Evolutionary conservation across 1,140 invertebrate genomes (phyloP).

Genomic region (Apis laboriosa): DNA sequence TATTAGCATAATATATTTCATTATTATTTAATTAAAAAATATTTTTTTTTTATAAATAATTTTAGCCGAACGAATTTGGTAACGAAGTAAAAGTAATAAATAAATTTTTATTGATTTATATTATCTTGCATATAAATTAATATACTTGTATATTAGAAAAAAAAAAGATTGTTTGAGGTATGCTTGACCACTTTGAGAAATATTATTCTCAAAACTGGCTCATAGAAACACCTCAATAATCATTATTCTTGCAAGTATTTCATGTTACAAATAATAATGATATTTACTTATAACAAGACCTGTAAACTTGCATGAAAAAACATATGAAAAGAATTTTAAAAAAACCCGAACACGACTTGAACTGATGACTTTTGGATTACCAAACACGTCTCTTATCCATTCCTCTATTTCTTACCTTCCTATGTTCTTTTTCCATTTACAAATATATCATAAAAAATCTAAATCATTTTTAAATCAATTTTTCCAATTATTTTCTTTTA

Average conservation of each 20-base stretch:
- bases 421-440: not conserved
- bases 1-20: not conserved
- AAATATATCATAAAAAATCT: not conserved
- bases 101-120: not conserved
- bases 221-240: slow-evolving; percentile 11
- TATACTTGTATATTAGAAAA: not conserved
- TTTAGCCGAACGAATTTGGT: not conserved
- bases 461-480: not conserved
- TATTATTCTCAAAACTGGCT: slow-evolving; percentile 20
- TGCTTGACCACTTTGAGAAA: slow-evolving; percentile 36
- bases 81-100: not conserved
- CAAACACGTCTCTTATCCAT: not conserved
- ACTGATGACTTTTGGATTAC: not conserved
- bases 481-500: not conserved
- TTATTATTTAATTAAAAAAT: not conserved
- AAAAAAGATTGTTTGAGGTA: slow-evolving; percentile 11
- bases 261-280: slow-evolving; percentile 24
- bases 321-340: not conserved
- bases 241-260: slow-evolving; percentile 49
- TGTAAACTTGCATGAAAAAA: slow-evolving; percentile 42
- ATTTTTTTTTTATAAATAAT: not conserved
- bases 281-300: slow-evolving; percentile 37
- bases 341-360: not conserved
- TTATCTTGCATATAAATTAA: not conserved
- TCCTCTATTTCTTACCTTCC: not conserved